Conservation (phyloP, 1,140 invertebrate species). For the Pogonus chalceus region DNA sequence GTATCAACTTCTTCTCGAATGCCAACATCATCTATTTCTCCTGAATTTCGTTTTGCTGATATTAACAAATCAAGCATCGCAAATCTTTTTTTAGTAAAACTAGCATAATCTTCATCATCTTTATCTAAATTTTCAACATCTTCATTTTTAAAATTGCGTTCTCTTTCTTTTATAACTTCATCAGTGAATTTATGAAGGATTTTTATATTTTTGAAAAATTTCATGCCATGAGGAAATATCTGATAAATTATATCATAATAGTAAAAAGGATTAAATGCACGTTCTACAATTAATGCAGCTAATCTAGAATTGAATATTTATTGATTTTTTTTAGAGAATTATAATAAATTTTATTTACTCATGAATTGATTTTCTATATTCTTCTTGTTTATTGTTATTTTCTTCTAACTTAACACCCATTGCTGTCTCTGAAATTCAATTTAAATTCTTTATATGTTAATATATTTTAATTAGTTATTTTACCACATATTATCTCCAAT, state of each 20-base stretch:
- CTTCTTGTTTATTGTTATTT: too few relatives aligned
- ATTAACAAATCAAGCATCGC: slow-evolving; percentile 64
- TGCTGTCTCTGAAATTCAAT: too few relatives aligned
- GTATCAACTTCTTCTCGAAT: slow-evolving; percentile 67
- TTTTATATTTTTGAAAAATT: slow-evolving; percentile 40
- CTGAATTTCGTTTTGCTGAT: slow-evolving; percentile 39
- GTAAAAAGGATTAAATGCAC: slow-evolving; percentile 51
- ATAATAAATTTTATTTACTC: too few relatives aligned
- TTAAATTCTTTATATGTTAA: slow-evolving; percentile 21
- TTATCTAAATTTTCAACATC: slow-evolving; percentile 1
- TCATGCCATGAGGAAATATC: slow-evolving; percentile 34
- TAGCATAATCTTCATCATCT: slow-evolving; percentile 6
- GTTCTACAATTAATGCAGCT: slow-evolving; percentile 10
- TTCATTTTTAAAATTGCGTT: background rate
- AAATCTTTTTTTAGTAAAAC: slow-evolving; percentile 35
- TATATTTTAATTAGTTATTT: too few relatives aligned
- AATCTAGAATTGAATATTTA: background rate
- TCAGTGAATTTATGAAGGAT: slow-evolving; percentile 50
- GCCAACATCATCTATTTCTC: slow-evolving; percentile 44
- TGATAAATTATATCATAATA: slow-evolving; percentile 44
- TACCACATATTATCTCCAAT: slow-evolving; percentile 77
- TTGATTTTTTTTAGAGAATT: too few relatives aligned
- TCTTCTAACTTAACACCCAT: too few relatives aligned
- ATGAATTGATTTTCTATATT: too few relatives aligned
- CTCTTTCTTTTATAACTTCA: slow-evolving; percentile 28